phyloP scores from a whole-genome alignment of 2,113 vertebrate genomes.

The Damaliscus lunatus region DNA sequence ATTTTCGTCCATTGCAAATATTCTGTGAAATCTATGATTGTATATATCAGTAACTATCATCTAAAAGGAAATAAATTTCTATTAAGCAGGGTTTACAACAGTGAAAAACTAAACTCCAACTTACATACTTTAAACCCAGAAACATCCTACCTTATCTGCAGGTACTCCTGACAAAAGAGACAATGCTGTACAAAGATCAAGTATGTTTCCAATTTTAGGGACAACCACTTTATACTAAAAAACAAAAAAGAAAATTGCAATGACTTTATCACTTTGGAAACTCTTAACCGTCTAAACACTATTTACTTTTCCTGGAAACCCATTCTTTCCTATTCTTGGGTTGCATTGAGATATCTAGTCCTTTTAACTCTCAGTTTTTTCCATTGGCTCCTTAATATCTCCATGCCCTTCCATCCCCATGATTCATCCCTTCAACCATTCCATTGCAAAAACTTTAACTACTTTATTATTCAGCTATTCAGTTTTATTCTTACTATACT shows the following conservation, averaged over 20 bases:
- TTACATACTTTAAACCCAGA: neutral
- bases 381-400: neutral
- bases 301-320: neutral
- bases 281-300: neutral
- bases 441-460: neutral
- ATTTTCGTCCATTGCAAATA: conserved; percentile 97
- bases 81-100: conserved; percentile 61
- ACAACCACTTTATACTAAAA: conserved; percentile 97
- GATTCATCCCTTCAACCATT: neutral
- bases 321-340: neutral
- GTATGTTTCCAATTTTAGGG: conserved; percentile 97
- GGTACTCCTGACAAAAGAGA: conserved; percentile 89
- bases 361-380: neutral
- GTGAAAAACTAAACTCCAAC: conserved; percentile 16
- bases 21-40: conserved; percentile 98
- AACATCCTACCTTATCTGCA: conserved; percentile 91
- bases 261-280: conserved; percentile 19
- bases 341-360: neutral
- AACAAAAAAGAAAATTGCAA: conserved; percentile 54
- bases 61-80: conserved; percentile 78
- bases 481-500: neutral
- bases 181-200: conserved; percentile 94
- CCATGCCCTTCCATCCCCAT: neutral
- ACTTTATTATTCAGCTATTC: neutral
- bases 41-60: conserved; percentile 99